phyloP scores from a whole-genome alignment of 1,140 invertebrate species.

The Gryon sp. region DNA sequence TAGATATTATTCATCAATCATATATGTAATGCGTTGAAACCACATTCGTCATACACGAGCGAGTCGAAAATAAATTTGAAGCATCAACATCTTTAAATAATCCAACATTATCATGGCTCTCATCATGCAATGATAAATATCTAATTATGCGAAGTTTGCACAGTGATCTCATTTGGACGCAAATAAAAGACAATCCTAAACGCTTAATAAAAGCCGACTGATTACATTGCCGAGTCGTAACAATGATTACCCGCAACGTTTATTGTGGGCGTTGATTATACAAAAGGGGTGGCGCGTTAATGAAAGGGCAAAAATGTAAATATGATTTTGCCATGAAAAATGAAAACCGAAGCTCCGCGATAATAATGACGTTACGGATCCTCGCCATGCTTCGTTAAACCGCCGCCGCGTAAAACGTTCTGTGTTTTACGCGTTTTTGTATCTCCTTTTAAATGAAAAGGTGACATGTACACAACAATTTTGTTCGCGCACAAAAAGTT shows the following conservation, averaged over 20 bases:
- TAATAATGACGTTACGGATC: constrained; percentile 36
- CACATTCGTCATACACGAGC: neutral
- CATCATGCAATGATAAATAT: constrained; percentile 11
- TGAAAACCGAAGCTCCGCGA: constrained; percentile 11
- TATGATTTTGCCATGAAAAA: constrained; percentile 5
- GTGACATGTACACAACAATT: neutral
- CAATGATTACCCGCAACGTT: neutral
- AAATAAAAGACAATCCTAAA: constrained; percentile 3
- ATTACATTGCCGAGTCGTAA: neutral
- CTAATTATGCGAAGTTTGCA: neutral
- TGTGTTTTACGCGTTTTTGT: neutral
- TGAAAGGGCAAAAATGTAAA: constrained; percentile 1
- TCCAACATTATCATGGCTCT: neutral
- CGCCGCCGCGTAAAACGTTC: no score
- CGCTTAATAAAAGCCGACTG: neutral
- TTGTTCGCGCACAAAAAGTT: no score
- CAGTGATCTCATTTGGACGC: no score
- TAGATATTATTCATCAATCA: constrained; percentile 19
- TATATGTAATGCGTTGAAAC: neutral
- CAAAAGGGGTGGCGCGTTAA: no score
- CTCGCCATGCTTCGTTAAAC: constrained; percentile 38
- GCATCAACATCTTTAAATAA: constrained; percentile 18
- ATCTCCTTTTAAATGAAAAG: neutral
- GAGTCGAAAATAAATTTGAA: constrained; percentile 2
- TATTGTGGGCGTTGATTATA: no score